These are phyloP conservation scores for Garrulus glandarius DNA, from an alignment of 2,797 vertebrate genomes.

Conservation along the genomic window DNA sequence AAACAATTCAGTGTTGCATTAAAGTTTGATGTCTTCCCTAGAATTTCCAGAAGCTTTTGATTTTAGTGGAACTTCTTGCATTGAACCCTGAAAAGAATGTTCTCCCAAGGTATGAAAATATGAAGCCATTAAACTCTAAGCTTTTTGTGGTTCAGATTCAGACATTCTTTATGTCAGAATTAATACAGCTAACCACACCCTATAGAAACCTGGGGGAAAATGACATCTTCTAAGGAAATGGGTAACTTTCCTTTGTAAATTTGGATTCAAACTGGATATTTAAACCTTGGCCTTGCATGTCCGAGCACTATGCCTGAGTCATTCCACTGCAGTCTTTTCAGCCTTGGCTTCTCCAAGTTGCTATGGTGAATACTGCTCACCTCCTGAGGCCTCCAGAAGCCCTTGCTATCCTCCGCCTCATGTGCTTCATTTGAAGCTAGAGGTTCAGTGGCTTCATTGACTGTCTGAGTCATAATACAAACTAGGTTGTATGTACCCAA, in stretches of 20 bases:
- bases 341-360: neutral
- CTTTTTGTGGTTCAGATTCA: neutral
- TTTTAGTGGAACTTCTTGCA: neutral
- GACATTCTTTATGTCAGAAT: neutral
- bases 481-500: neutral
- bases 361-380: neutral
- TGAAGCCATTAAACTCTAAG: neutral
- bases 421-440: neutral
- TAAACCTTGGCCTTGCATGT: fast-evolving
- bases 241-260: neutral
- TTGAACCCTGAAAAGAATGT: neutral
- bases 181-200: neutral
- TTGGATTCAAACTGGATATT: neutral
- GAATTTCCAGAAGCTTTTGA: neutral
- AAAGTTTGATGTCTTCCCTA: neutral
- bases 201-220: neutral
- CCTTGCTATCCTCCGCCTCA: neutral
- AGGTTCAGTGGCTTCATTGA: neutral
- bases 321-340: neutral
- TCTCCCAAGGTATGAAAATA: neutral
- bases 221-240: neutral
- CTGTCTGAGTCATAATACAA: slow-evolving; percentile 17
- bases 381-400: neutral
- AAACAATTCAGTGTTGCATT: neutral
- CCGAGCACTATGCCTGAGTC: neutral